phyloP scores from a whole-genome alignment of 2,113 vertebrate genomes.

The Phycodurus eques region DNA sequence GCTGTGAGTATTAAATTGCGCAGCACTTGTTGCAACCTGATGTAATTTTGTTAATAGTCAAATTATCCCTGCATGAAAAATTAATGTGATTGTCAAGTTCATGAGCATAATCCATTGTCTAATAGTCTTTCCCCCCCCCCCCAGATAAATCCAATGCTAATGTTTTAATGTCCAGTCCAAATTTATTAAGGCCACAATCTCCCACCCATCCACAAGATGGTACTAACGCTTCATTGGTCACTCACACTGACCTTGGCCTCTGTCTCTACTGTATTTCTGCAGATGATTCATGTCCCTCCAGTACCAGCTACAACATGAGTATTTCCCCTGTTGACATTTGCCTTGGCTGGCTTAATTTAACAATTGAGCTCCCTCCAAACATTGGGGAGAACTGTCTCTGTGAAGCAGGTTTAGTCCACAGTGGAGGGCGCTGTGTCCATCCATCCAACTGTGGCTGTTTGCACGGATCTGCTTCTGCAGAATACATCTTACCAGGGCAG shows the following conservation, averaged over 20 bases:
- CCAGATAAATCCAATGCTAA: slow-evolving; percentile 3
- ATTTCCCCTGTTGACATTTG: slow-evolving; percentile 33
- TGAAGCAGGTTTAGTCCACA: slow-evolving; percentile 32
- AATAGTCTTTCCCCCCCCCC: background rate
- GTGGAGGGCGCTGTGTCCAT: slow-evolving; percentile 20
- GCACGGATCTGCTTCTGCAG: slow-evolving; percentile 12
- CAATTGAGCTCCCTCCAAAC: slow-evolving; percentile 15
- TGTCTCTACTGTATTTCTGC: slow-evolving; percentile 22
- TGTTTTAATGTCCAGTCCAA: slow-evolving; percentile 10
- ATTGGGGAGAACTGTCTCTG: slow-evolving; percentile 36
- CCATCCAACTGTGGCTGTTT: slow-evolving; percentile 41
- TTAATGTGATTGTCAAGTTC: background rate
- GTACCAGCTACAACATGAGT: slow-evolving; percentile 26
- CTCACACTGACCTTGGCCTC: slow-evolving; percentile 20
- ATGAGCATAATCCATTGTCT: background rate
- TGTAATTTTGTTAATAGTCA: slow-evolving; percentile 48
- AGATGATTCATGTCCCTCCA: slow-evolving; percentile 33
- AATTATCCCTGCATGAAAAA: slow-evolving; percentile 39
- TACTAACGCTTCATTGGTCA: slow-evolving; percentile 63
- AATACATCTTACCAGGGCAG: slow-evolving; percentile 20
- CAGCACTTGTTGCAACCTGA: slow-evolving; percentile 39
- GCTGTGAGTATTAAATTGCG: slow-evolving; percentile 50
- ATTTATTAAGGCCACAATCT: slow-evolving; percentile 30
- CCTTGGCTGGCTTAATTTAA: slow-evolving; percentile 23
- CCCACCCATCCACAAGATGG: slow-evolving; percentile 52